Percentiles rank a stretch among this genome's conserved stretches.
Conservation (phyloP, 2,113 vertebrate species). For the Leucoraja erinaceus region DNA sequence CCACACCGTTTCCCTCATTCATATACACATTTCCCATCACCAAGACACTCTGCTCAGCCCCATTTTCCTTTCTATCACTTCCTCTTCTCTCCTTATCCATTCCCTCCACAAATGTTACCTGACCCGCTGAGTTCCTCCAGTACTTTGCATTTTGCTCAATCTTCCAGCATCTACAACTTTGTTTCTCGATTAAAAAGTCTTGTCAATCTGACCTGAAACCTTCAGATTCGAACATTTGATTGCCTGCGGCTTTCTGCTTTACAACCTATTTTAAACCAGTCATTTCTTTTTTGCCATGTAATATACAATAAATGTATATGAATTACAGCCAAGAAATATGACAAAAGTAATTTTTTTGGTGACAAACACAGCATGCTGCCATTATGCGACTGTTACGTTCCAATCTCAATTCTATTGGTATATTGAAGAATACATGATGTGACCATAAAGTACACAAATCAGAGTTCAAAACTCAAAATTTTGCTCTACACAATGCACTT, state of each 20-base stretch:
- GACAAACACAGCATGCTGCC: not conserved
- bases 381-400: not conserved
- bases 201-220: not conserved
- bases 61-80: no score
- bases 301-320: not conserved
- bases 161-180: no score
- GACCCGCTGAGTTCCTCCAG: no score
- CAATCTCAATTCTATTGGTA: not conserved
- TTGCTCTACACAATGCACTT: no score
- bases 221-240: not conserved
- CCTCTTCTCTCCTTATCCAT: no score
- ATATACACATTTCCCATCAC: no score
- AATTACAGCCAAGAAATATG: not conserved
- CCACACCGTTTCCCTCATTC: no score
- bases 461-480: no score
- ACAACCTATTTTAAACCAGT: not conserved
- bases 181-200: not conserved
- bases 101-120: no score
- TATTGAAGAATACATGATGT: not conserved
- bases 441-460: not conserved
- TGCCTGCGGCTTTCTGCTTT: not conserved
- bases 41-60: no score
- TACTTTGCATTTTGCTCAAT: no score
- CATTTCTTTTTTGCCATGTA: not conserved
- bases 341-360: not conserved